Percentiles rank a stretch among this genome's conserved stretches.
Evolutionary conservation across 2,888 invertebrate species (phyloP).

Genomic region (Drymonia ruficornis): DNA sequence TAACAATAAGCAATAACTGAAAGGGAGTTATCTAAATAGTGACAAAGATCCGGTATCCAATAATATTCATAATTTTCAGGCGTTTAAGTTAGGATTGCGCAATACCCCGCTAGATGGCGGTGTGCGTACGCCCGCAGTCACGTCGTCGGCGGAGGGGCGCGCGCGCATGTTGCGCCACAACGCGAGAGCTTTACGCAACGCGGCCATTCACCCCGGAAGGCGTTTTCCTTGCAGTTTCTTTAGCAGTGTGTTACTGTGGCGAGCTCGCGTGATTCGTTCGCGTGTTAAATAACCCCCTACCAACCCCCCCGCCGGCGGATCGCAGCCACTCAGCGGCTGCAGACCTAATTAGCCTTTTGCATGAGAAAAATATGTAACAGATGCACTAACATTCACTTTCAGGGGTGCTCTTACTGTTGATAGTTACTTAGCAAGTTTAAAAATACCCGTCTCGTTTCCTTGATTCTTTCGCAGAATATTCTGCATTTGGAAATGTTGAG

Average conservation of each 20-base stretch:
- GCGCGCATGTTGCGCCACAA: constrained; percentile 70
- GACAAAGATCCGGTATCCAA: too few species aligned
- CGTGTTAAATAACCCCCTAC: constrained; percentile 62
- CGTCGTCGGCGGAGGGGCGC: constrained; percentile 50
- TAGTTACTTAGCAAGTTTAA: constrained; percentile 17
- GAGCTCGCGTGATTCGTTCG: constrained; percentile 76
- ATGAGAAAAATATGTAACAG: constrained; percentile 54
- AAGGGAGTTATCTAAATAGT: too few species aligned
- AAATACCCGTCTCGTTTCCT: neutral
- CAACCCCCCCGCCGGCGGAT: constrained; percentile 61
- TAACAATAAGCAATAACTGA: too few species aligned
- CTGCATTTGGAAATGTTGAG: neutral
- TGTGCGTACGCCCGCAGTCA: constrained; percentile 40
- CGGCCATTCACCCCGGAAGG: constrained; percentile 83
- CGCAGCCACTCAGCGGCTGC: constrained; percentile 53
- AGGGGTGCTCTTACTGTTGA: constrained; percentile 19
- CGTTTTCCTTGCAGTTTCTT: constrained; percentile 82
- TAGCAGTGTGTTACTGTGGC: constrained; percentile 79
- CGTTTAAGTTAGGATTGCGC: constrained; percentile 29
- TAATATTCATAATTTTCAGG: constrained; percentile 1
- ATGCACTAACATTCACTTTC: constrained; percentile 45
- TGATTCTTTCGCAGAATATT: neutral
- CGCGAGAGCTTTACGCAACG: constrained; percentile 78
- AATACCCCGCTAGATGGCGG: constrained; percentile 55
- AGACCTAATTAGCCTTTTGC: constrained; percentile 67